Conservation (phyloP, 2,888 invertebrate species). For the Heteromurus nitidus region DNA sequence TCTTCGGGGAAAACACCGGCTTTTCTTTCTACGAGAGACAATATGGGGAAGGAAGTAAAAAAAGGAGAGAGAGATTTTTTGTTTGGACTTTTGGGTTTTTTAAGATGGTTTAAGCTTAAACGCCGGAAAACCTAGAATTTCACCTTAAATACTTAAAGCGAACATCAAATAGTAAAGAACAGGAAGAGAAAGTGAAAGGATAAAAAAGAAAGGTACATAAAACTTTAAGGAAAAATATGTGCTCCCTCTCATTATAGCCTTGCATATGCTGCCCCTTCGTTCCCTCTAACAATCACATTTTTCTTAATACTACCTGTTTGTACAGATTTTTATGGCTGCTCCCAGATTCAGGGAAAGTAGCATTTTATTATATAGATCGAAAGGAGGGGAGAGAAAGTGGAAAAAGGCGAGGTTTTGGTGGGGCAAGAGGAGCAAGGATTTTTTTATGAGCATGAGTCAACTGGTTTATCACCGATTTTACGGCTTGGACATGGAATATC, state of each 20-base stretch:
- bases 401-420: constrained; percentile 25
- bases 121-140: not conserved
- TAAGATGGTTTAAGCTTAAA: not conserved
- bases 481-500: constrained; percentile 43
- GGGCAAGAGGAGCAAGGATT: constrained; percentile 26
- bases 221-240: not conserved
- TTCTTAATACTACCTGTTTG: not conserved
- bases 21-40: not conserved
- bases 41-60: not conserved
- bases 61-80: constrained; percentile 11
- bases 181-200: constrained; percentile 31
- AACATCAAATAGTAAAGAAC: constrained; percentile 13
- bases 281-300: not conserved
- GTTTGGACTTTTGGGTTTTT: constrained; percentile 49
- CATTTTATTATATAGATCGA: not conserved
- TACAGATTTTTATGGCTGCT: constrained; percentile 12
- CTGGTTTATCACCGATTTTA: constrained; percentile 56
- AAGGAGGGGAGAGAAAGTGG: too few relatives aligned
- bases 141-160: constrained; percentile 24
- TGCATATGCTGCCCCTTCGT: not conserved
- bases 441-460: constrained; percentile 38
- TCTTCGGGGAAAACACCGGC: not conserved
- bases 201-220: constrained; percentile 26
- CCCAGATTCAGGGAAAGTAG: not conserved
- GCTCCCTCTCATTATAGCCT: not conserved